A percentile compares a stretch with the other conserved stretches of the same genome.
Conservation (phyloP, 2,888 invertebrate genomes). For the Pollenia griseotomentosa region DNA sequence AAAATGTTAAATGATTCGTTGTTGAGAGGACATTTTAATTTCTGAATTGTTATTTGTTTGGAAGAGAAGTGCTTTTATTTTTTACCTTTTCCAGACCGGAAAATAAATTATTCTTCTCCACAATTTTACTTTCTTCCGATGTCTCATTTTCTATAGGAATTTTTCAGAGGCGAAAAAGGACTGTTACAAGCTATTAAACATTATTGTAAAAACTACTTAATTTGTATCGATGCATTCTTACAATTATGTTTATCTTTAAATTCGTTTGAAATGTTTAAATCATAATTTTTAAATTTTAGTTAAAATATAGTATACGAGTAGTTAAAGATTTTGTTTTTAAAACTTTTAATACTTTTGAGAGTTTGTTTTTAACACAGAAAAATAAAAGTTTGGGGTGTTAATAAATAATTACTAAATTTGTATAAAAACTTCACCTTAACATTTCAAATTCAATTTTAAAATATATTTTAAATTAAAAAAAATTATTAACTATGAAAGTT, state of each 20-base stretch:
- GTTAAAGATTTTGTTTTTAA: slow-evolving; percentile 12
- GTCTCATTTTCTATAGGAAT: slow-evolving; percentile 51
- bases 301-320: slow-evolving; percentile 3
- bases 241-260: not conserved
- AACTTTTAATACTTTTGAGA: slow-evolving; percentile 43
- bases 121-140: slow-evolving; percentile 68
- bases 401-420: not conserved
- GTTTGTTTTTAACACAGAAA: not conserved
- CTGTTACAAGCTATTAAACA: too few species aligned
- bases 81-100: slow-evolving; percentile 54
- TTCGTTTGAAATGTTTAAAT: not conserved
- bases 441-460: too few species aligned
- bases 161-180: too few species aligned
- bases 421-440: too few species aligned
- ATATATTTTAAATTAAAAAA: too few species aligned
- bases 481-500: too few species aligned
- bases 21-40: not conserved
- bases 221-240: too few species aligned
- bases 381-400: not conserved
- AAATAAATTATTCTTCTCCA: slow-evolving; percentile 52
- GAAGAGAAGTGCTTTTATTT: not conserved
- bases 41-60: not conserved
- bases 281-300: not conserved
- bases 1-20: not conserved
- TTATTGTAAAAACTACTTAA: too few species aligned